Conservation (phyloP, 2,113 vertebrate species). For the Hemiscyllium ocellatum region DNA sequence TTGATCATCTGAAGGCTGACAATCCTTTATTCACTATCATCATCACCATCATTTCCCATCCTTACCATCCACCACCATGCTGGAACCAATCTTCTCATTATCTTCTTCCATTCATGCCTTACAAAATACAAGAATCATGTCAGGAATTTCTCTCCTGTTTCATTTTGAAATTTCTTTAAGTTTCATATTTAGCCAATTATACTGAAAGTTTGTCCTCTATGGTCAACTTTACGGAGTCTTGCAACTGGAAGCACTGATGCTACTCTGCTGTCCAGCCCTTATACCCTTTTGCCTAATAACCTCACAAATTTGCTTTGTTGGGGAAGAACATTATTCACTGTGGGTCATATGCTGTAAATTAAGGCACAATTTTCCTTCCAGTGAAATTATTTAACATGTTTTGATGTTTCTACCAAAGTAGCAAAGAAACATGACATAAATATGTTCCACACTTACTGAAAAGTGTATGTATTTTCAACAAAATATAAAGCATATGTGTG, state of each 20-base stretch:
- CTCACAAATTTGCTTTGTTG: not conserved
- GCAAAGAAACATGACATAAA: not conserved
- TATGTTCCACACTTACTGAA: not conserved
- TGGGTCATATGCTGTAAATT: not conserved
- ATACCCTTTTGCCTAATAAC: not conserved
- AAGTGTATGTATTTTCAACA: not conserved
- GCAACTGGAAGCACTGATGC: not conserved
- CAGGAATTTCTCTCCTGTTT: not conserved
- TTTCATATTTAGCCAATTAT: not conserved
- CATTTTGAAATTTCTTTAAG: not conserved
- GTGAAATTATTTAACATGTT: not conserved
- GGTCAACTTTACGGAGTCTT: not conserved
- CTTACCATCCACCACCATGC: not conserved
- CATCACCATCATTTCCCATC: not conserved
- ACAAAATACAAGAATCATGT: not conserved
- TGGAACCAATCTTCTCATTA: not conserved
- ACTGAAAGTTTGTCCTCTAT: not conserved
- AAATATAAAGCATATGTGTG: not conserved
- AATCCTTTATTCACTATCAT: no score
- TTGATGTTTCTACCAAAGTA: not conserved
- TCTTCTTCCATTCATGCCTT: not conserved
- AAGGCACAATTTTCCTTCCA: not conserved
- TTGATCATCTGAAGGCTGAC: not conserved
- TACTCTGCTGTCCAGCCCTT: not conserved
- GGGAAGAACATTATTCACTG: not conserved